Evolutionary conservation across 2,797 vertebrate genomes (phyloP).

Genomic region (Lepilemur ruficaudatus): DNA sequence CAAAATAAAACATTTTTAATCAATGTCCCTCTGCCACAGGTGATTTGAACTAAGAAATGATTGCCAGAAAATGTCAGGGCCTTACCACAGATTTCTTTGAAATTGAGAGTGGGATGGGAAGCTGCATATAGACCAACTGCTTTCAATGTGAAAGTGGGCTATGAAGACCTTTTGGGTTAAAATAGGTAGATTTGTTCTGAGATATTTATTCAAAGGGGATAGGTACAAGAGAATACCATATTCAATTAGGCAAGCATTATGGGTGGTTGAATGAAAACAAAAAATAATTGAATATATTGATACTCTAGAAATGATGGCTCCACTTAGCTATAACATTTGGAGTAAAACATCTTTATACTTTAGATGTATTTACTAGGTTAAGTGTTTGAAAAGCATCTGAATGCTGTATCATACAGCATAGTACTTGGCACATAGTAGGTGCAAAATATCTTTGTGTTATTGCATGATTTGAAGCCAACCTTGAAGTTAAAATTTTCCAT

Average conservation of each 20-base stretch:
- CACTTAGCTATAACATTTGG: not conserved
- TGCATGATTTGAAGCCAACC: slow-evolving; percentile 22
- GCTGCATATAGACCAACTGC: not conserved
- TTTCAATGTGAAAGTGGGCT: not conserved
- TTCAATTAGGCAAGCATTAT: not conserved
- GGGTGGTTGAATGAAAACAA: not conserved
- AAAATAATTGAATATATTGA: not conserved
- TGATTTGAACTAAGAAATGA: not conserved
- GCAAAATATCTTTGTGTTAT: not conserved
- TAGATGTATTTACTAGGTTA: not conserved
- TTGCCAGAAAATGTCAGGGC: not conserved
- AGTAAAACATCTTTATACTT: not conserved
- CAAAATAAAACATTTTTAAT: not conserved
- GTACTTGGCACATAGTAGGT: not conserved
- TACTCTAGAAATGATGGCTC: not conserved
- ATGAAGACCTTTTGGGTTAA: not conserved
- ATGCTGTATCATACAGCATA: not conserved
- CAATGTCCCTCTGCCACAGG: not conserved
- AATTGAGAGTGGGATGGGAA: not conserved
- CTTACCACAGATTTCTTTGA: not conserved
- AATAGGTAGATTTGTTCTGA: not conserved
- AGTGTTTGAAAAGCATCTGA: not conserved
- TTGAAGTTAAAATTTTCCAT: not conserved
- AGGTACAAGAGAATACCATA: not conserved
- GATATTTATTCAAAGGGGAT: not conserved